Percentiles rank a stretch among this genome's conserved stretches.
Conservation (phyloP, 2,888 invertebrate genomes). For the Eugnorisma glareosa region DNA sequence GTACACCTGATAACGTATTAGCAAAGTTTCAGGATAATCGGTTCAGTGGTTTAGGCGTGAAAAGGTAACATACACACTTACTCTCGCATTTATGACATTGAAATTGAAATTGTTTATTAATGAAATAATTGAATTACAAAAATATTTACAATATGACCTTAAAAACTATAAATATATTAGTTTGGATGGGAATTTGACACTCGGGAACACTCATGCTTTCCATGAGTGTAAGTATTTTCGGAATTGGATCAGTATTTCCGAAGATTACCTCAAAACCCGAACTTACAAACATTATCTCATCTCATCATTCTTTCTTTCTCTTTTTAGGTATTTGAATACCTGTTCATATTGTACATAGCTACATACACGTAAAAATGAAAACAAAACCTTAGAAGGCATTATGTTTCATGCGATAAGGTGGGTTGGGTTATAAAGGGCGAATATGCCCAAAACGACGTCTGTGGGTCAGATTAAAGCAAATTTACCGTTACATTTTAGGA, state of each 20-base stretch:
- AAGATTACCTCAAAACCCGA: neutral
- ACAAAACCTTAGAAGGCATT: conserved; percentile 17
- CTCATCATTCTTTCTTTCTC: too few relatives aligned
- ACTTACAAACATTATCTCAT: neutral
- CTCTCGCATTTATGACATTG: too few relatives aligned
- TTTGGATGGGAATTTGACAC: neutral
- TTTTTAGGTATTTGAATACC: neutral
- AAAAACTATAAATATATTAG: too few relatives aligned
- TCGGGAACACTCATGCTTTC: neutral
- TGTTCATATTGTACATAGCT: neutral
- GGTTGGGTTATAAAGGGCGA: conserved; percentile 29
- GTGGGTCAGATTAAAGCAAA: conserved; percentile 47
- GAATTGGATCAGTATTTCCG: neutral
- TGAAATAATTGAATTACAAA: too few relatives aligned
- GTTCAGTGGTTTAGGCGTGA: too few relatives aligned
- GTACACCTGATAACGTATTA: too few relatives aligned
- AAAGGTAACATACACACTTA: too few relatives aligned
- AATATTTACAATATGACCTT: too few relatives aligned
- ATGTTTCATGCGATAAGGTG: conserved; percentile 18
- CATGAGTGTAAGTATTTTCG: neutral
- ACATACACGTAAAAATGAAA: conserved; percentile 17
- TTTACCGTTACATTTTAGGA: conserved; percentile 42
- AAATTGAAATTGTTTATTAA: too few relatives aligned
- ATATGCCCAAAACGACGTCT: conserved; percentile 38
- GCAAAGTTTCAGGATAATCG: too few relatives aligned